Percentiles rank a stretch among this genome's conserved stretches.
phyloP scores from a whole-genome alignment of 1,140 invertebrate genomes.

The Meloidogyne hapla region DNA sequence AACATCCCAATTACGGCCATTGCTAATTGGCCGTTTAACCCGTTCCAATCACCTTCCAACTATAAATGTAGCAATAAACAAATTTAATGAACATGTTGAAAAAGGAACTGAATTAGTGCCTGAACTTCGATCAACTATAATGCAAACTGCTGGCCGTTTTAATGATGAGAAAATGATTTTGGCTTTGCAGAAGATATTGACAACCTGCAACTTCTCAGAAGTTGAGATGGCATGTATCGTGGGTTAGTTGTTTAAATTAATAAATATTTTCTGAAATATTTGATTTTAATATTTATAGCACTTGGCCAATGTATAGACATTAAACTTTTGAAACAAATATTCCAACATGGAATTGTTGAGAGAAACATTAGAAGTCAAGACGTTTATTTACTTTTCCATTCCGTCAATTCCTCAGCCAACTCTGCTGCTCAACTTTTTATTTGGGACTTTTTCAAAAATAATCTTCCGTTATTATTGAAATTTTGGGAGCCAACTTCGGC shows the following conservation, averaged over 20 bases:
- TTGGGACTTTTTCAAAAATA: conserved; percentile 87
- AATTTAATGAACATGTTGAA: conserved; percentile 74
- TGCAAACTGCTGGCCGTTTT: conserved; percentile 76
- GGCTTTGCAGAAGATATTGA: conserved; percentile 78
- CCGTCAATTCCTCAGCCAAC: conserved; percentile 65
- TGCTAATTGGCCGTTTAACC: conserved; percentile 79
- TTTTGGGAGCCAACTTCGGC: conserved; percentile 46
- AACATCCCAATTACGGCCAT: conserved; percentile 80
- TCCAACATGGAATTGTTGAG: conserved; percentile 73
- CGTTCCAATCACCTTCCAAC: conserved; percentile 76
- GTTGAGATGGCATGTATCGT: conserved; percentile 84
- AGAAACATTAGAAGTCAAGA: conserved; percentile 87
- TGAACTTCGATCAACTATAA: conserved; percentile 80
- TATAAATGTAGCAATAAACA: conserved; percentile 73
- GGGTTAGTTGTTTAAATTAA: conserved; percentile 71
- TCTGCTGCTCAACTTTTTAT: conserved; percentile 76
- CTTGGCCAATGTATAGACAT: conserved; percentile 22
- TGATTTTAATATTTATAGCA: conserved; percentile 71
- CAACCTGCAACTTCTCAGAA: conserved; percentile 81
- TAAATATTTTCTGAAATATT: conserved; percentile 73
- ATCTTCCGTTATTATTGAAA: conserved; percentile 72
- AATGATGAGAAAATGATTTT: conserved; percentile 75
- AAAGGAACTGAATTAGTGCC: conserved; percentile 74
- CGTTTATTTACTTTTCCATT: conserved; percentile 81
- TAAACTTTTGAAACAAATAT: conserved; percentile 30